A percentile compares a stretch with the other conserved stretches of the same genome.
phyloP scores from a whole-genome alignment of 2,113 vertebrate genomes.

The Ranitomeya imitator region DNA sequence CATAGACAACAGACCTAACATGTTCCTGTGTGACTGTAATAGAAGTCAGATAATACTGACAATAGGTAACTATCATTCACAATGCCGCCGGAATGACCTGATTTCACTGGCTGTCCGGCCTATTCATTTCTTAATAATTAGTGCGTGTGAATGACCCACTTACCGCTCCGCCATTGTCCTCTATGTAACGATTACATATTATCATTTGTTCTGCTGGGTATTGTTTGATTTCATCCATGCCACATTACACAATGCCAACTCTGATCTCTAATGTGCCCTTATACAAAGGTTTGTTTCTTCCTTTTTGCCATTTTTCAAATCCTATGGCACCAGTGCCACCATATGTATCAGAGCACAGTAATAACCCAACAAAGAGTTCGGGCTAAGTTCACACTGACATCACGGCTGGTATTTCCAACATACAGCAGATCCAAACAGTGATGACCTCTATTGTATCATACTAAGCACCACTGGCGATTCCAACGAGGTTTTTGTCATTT shows the following conservation, averaged over 20 bases:
- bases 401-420: too few relatives aligned
- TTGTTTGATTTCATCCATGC: slow-evolving; percentile 10
- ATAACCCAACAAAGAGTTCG: neutral
- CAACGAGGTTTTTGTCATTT: too few relatives aligned
- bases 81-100: neutral
- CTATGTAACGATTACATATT: neutral
- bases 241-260: neutral
- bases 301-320: neutral
- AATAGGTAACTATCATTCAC: slow-evolving; percentile 13
- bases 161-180: neutral
- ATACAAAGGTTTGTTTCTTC: neutral
- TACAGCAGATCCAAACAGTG: too few relatives aligned
- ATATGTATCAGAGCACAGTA: neutral
- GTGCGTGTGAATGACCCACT: neutral
- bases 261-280: too few relatives aligned
- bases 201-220: slow-evolving; percentile 11
- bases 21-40: slow-evolving; percentile 10
- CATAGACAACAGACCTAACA: neutral
- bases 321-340: neutral
- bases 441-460: too few relatives aligned
- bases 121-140: slow-evolving; percentile 23
- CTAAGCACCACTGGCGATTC: too few relatives aligned
- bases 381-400: too few relatives aligned
- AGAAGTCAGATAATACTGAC: neutral
- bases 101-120: neutral